phyloP scores from a whole-genome alignment of 1,140 invertebrate genomes.

The Lepidurus arcticus region DNA sequence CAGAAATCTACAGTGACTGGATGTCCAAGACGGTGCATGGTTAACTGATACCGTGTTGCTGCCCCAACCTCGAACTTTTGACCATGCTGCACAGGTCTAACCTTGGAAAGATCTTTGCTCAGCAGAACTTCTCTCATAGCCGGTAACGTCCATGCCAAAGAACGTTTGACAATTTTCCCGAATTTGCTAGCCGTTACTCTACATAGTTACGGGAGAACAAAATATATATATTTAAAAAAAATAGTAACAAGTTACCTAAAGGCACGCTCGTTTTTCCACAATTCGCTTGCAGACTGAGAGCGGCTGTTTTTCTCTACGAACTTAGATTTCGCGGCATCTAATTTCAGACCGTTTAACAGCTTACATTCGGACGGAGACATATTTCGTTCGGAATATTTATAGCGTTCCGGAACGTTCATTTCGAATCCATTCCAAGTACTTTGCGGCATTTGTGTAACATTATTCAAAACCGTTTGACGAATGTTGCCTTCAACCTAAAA shows the following conservation, averaged over 20 bases:
- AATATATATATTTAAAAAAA: too few relatives aligned
- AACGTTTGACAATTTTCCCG: slow-evolving; percentile 1
- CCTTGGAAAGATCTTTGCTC: not conserved
- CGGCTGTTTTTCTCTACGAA: too few relatives aligned
- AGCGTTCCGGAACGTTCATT: slow-evolving; percentile 16
- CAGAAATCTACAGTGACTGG: not conserved
- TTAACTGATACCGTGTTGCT: not conserved
- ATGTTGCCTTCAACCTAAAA: slow-evolving; percentile 20
- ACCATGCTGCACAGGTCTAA: not conserved
- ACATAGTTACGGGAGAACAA: too few relatives aligned
- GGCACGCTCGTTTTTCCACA: too few relatives aligned
- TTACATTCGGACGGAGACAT: not conserved
- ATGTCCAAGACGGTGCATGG: slow-evolving; percentile 1
- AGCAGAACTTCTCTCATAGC: not conserved
- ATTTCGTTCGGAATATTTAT: not conserved
- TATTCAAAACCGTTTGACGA: not conserved
- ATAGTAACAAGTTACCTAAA: too few relatives aligned
- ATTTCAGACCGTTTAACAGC: not conserved
- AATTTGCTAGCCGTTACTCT: slow-evolving; percentile 20
- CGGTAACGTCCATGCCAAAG: slow-evolving; percentile 9
- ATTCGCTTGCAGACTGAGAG: too few relatives aligned
- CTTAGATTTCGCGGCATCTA: too few relatives aligned
- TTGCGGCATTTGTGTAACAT: not conserved
- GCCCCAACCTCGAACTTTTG: not conserved
- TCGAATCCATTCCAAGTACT: slow-evolving; percentile 14